Base-by-base conservation (phyloP, 1,140 invertebrate genomes). In the Lepidurus couesii region DNA sequence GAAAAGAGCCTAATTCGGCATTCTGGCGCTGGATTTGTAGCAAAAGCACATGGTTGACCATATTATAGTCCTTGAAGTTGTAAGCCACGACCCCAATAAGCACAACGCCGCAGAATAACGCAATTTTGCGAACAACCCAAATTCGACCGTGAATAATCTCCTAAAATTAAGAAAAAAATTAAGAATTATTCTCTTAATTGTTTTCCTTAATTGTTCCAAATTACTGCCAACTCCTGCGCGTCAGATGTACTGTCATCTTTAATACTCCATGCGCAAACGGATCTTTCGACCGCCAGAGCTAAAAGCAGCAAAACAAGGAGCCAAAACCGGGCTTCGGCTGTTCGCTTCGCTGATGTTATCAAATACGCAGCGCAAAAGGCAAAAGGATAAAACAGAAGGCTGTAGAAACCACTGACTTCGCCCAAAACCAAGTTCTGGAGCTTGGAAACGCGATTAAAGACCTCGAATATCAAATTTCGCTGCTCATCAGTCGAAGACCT, bases 351-450 rank as follows among this genome's bases (percentile, higher is more conserved):
- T 11, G 89, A 86, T 53, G 88, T 90, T 34, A 88, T 83, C 44
- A 90, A 77, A 73, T 88, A 89, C 13, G 85, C 86, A 5, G 89
- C 80, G 42, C 89, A 81, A 42, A 88, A 84, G 47, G 85, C 84
- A 4, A 86, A 77, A 42, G 85, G 83, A 79, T 89, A 90, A 82
- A 89, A 90, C n/a, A 87, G 82, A 42, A 89, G 83, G 1, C 88
- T 87, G 80, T 89, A 89, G 79, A 90, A 85, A 81, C 87, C 86
- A 3, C 88, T 87, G 77, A 90, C 87, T 86, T 90, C 89, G 13
- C 85, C 86, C 44, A 87, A 82, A 26, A 88, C 83, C 42, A 86
- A 81, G 43, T 82, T 84, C 82, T 90, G 89, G 76, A 90, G 85
- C 44, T 84, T 84, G 9, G 82, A 82, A 44, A 90, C 81, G 75